Evolutionary conservation across 2,113 vertebrate genomes (phyloP).

Genomic region (Sula dactylatra): DNA sequence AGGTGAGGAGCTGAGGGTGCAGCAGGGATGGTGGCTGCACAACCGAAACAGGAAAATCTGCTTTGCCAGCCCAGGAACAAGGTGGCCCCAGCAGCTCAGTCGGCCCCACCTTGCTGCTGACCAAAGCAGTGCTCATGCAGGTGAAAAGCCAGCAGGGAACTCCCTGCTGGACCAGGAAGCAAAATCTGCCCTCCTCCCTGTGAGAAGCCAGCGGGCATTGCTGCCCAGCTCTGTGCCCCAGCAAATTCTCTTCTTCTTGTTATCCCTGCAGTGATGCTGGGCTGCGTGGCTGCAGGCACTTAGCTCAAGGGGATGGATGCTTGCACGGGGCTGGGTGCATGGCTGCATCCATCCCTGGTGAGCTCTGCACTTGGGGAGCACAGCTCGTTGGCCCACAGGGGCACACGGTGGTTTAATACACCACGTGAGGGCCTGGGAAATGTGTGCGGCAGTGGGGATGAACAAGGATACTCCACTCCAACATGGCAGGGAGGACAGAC

Average conservation of each 20-base stretch:
- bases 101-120: not conserved
- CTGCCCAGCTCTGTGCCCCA: not conserved
- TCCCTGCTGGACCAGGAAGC: constrained; percentile 44
- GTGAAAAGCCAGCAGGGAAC: constrained; percentile 6
- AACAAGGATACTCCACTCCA: not conserved
- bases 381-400: not conserved
- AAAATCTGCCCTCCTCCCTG: not conserved
- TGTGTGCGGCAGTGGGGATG: rapidly evolving
- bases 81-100: not conserved
- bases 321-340: not conserved
- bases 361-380: not conserved
- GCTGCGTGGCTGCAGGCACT: not conserved
- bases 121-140: not conserved
- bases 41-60: constrained; percentile 36
- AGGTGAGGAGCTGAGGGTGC: rapidly evolving
- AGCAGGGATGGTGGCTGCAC: not conserved
- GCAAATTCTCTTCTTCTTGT: not conserved
- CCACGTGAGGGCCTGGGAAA: not conserved
- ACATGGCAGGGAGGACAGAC: rapidly evolving
- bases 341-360: not conserved
- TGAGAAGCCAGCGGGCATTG: rapidly evolving
- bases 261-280: not conserved
- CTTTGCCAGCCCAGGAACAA: constrained; percentile 27
- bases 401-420: not conserved
- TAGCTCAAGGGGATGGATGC: not conserved